These are phyloP conservation scores for Lethenteron reissneri DNA, from an alignment of 2,113 vertebrate species.

Conservation along the genomic window DNA sequence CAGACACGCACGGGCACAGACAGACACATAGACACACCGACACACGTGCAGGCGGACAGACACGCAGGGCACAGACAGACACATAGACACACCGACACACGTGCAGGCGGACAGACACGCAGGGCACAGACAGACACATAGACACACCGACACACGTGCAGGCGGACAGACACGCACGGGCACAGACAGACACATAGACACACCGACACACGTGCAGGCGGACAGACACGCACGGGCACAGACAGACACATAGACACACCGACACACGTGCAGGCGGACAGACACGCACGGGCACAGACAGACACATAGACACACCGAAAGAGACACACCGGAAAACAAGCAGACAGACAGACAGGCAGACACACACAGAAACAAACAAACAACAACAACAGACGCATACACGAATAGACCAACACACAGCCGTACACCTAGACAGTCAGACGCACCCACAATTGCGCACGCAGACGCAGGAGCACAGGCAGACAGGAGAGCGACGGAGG, in stretches of 20 bases:
- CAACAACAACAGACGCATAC: background rate
- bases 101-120: background rate
- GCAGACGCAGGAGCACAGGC: background rate
- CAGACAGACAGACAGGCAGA: background rate
- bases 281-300: background rate
- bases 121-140: background rate
- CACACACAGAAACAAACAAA: background rate
- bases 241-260: background rate
- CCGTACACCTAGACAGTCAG: background rate
- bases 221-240: background rate
- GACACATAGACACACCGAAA: background rate
- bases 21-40: background rate
- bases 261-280: background rate
- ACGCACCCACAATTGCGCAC: background rate
- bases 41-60: background rate
- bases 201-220: background rate
- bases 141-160: background rate
- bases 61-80: background rate
- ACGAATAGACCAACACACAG: background rate
- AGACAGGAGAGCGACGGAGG: background rate
- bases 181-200: background rate
- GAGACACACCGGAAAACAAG: background rate
- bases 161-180: background rate
- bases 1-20: background rate
- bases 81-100: constrained; percentile 2